Evolutionary conservation across 2,888 invertebrate genomes (phyloP), one percentile per base, ranked within the genome.

Genomic region (Asteroscopus sphinx): DNA sequence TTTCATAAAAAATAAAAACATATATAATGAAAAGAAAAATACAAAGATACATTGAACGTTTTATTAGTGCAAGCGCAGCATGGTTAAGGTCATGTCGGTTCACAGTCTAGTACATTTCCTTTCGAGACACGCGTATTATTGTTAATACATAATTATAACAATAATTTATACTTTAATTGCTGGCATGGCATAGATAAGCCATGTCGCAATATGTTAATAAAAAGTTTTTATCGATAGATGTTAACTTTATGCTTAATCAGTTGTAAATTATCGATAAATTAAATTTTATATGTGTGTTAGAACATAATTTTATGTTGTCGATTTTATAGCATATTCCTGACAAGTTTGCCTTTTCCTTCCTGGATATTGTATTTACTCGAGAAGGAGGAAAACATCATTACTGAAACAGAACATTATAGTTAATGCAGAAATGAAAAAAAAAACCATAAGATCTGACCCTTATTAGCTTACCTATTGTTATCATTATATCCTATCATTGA

Each of bases 51-150:
- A 36, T 26, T 12, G 16, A 30, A 5, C 33, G 15, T 37, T 55
- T 65, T 28, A 51, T 30, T 21, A 36, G 17, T 36, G 40, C 15
- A 54, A n/a, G n/a, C n/a, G n/a, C n/a, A n/a, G n/a, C n/a, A 12
- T 41, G 12, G 6, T 15, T 56, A 57, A 71, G 73, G 68, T 58
- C 68, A 59, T 28, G 17, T 42, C 26, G 8, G 60, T 66, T 71
- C 59, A 72, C 9, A 66, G 32, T 28, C 32, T 44, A 64, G 69
- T 69, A 81, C 35, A 72, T 75, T 82, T 77, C 72, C 79, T 75
- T 60, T 57, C 37, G n/a, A 54, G 33, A 51, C 45, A 68, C 67
- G 46, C 67, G 54, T 65, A 40, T 46, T 73, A 72, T 69, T 66
- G 41, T 52, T 60, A 56, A n/a, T n/a, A n/a, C n/a, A n/a, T n/a